Evolutionary conservation across 2,888 invertebrate species (phyloP).

Genomic region (Sceliomorpha sp.): DNA sequence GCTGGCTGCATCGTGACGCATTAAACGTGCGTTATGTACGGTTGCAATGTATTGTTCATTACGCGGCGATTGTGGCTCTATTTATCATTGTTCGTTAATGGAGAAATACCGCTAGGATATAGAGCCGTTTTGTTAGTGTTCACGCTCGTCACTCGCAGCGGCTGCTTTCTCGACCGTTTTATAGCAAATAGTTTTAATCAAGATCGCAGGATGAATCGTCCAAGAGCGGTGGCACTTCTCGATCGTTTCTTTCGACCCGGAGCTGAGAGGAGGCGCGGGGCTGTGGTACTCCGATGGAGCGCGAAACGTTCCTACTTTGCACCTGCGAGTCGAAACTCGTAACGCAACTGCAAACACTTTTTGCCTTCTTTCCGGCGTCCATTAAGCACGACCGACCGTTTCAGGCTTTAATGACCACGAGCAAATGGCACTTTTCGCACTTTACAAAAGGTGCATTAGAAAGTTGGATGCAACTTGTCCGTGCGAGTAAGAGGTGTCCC

Average conservation of each 20-base stretch:
- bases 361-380: conserved; percentile 40
- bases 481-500: no score
- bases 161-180: conserved; percentile 45
- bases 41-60: conserved; percentile 32
- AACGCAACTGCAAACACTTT: conserved; percentile 43
- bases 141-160: conserved; percentile 46
- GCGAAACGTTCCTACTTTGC: conserved; percentile 40
- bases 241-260: conserved; percentile 48
- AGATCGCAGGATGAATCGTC: conserved; percentile 47
- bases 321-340: conserved; percentile 48
- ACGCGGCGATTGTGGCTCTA: conserved; percentile 38
- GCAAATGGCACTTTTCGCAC: conserved; percentile 30
- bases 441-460: conserved; percentile 36
- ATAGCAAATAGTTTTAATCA: conserved; percentile 47
- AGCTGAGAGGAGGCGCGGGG: no score
- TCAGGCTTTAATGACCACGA: conserved; percentile 41
- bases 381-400: conserved; percentile 48
- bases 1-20: no score
- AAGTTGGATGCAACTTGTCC: conserved; percentile 30
- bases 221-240: conserved; percentile 47
- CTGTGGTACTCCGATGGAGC: conserved; percentile 38
- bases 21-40: conserved; percentile 9
- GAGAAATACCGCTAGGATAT: conserved; percentile 33
- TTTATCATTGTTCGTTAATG: conserved; percentile 6
- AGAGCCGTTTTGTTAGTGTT: conserved; percentile 26